These are phyloP conservation scores for Perizoma flavofasciatum DNA, from an alignment of 2,888 invertebrate genomes.

Conservation along the genomic window DNA sequence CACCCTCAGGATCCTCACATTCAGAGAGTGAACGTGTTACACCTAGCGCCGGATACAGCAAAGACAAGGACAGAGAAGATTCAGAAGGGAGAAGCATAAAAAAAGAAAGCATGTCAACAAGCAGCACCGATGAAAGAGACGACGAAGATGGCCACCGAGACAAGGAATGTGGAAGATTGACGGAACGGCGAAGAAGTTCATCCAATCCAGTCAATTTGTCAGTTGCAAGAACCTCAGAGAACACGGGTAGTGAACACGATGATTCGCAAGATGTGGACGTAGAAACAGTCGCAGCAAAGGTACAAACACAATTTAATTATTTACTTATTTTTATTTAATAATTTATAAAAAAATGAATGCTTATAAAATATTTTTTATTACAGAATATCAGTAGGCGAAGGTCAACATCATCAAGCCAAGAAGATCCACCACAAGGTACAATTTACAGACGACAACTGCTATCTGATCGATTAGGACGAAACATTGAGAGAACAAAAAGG, in stretches of 20 bases:
- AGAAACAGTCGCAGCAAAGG: slow-evolving; percentile 81
- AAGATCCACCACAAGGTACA: slow-evolving; percentile 79
- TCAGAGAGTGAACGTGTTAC: slow-evolving; percentile 79
- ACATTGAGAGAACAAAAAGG: slow-evolving; percentile 85
- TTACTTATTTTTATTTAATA: background rate
- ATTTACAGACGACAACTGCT: slow-evolving; percentile 85
- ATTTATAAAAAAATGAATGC: background rate
- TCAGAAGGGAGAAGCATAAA: slow-evolving; percentile 78
- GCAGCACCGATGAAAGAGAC: slow-evolving; percentile 80
- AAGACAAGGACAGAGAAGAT: slow-evolving; percentile 72
- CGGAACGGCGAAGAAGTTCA: slow-evolving; percentile 87
- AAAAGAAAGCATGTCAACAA: slow-evolving; percentile 80
- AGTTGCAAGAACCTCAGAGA: slow-evolving; percentile 82
- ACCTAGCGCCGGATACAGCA: slow-evolving; percentile 77
- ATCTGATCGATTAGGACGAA: slow-evolving; percentile 84
- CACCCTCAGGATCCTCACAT: slow-evolving; percentile 78
- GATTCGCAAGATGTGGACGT: slow-evolving; percentile 82
- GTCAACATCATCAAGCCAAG: slow-evolving; percentile 80
- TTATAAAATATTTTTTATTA: slow-evolving; percentile 39
- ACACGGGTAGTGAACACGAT: slow-evolving; percentile 83
- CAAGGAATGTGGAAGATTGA: slow-evolving; percentile 75
- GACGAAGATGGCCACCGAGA: slow-evolving; percentile 82
- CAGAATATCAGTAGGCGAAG: slow-evolving; percentile 76
- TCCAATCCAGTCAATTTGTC: slow-evolving; percentile 93
- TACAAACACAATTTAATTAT: slow-evolving; percentile 39